phyloP scores from a whole-genome alignment of 2,888 invertebrate species.

The Dexiosoma caninum region DNA sequence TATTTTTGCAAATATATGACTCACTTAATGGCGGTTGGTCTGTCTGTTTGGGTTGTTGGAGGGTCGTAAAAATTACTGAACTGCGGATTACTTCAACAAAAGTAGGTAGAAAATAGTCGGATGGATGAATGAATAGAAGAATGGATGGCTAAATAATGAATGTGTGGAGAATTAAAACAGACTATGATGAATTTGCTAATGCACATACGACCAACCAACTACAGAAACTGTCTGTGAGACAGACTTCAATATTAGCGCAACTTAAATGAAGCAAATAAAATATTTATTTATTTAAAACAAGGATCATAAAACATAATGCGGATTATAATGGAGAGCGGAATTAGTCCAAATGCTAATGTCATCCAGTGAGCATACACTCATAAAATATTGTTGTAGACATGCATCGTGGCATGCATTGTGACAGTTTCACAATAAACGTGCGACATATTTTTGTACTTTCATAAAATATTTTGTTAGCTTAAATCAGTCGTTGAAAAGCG shows the following conservation, averaged over 20 bases:
- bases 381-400: too few species aligned
- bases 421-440: not conserved
- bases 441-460: not conserved
- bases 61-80: constrained; percentile 48
- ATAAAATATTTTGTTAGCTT: constrained; percentile 26
- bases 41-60: constrained; percentile 42
- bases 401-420: not conserved
- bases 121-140: not conserved
- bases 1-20: constrained; percentile 34
- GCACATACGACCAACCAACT: constrained; percentile 37
- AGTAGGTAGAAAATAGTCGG: constrained; percentile 2
- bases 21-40: constrained; percentile 50
- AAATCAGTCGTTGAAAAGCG: constrained; percentile 36
- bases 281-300: not conserved
- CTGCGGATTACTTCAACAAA: constrained; percentile 30
- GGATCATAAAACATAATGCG: constrained; percentile 35
- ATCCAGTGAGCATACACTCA: too few species aligned
- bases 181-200: constrained; percentile 43
- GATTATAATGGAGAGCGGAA: too few species aligned
- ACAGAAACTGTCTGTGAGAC: constrained; percentile 24
- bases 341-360: constrained; percentile 12
- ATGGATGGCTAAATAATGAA: constrained; percentile 20
- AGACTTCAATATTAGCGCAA: constrained; percentile 5
- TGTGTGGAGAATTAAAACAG: constrained; percentile 16
- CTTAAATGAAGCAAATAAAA: constrained; percentile 7